phyloP scores from a whole-genome alignment of 2,888 invertebrate species.

The Drosophila koepferae region DNA sequence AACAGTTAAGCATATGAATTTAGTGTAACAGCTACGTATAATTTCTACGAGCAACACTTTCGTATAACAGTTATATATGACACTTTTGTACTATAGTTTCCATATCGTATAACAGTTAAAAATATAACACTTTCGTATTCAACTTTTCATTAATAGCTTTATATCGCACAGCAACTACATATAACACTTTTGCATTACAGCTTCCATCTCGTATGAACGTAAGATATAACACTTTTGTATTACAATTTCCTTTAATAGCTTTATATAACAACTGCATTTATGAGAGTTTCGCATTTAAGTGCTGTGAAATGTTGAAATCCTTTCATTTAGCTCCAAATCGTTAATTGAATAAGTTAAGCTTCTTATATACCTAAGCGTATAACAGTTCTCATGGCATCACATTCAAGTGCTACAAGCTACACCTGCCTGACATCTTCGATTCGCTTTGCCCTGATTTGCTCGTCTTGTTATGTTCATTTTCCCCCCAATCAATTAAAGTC shows the following conservation, averaged over 20 bases:
- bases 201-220: neutral
- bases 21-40: too few relatives aligned
- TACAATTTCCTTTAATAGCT: neutral
- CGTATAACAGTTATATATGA: neutral
- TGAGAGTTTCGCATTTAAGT: neutral
- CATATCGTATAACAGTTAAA: neutral
- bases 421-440: neutral
- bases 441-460: neutral
- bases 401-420: neutral
- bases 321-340: neutral
- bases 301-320: neutral
- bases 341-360: neutral
- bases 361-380: neutral
- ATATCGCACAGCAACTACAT: neutral
- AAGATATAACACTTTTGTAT: neutral
- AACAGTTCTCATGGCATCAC: neutral
- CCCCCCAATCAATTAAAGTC: slow-evolving; percentile 1
- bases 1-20: too few relatives aligned
- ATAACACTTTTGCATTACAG: neutral
- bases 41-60: too few relatives aligned
- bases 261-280: neutral
- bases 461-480: neutral
- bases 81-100: neutral
- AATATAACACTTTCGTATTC: neutral
- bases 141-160: too few relatives aligned